Conservation (phyloP, 2,797 vertebrate species). For the Phataginus tetradactyla region DNA sequence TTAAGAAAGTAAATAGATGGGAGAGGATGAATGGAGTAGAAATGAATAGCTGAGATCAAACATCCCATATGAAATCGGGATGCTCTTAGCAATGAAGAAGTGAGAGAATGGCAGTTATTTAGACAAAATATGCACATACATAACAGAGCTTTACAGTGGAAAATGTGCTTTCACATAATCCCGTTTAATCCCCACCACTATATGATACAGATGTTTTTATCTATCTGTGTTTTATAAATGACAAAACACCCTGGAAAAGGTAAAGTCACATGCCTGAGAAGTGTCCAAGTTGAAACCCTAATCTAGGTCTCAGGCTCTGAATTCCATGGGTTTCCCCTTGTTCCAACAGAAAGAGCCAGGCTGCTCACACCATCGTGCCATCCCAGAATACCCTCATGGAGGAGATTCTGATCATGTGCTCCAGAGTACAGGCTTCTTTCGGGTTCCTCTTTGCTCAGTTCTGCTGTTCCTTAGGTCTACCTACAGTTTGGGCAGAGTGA, state of each 20-base stretch:
- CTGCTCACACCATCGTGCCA: not conserved
- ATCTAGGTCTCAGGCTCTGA: not conserved
- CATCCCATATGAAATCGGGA: not conserved
- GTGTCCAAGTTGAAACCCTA: not conserved
- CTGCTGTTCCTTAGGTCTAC: not conserved
- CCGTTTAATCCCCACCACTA: not conserved
- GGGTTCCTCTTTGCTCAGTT: not conserved
- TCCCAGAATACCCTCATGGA: not conserved
- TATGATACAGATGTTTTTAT: not conserved
- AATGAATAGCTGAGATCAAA: not conserved
- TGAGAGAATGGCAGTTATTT: not conserved
- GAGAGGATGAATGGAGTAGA: not conserved
- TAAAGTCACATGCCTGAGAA: not conserved
- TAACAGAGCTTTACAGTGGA: not conserved
- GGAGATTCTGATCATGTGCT: not conserved
- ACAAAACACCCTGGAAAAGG: not conserved
- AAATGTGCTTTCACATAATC: not conserved
- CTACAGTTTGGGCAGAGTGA: not conserved
- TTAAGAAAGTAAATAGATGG: not conserved
- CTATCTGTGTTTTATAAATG: slow-evolving; percentile 8
- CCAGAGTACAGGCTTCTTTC: not conserved
- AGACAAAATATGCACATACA: not conserved
- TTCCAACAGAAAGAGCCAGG: not conserved
- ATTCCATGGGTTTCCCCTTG: not conserved
- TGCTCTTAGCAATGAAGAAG: slow-evolving; percentile 2